Evolutionary conservation across 37 sponge, comb jelly and placozoan genomes (phyloP).

Genomic region (Chondrilla cf. caribensis): DNA sequence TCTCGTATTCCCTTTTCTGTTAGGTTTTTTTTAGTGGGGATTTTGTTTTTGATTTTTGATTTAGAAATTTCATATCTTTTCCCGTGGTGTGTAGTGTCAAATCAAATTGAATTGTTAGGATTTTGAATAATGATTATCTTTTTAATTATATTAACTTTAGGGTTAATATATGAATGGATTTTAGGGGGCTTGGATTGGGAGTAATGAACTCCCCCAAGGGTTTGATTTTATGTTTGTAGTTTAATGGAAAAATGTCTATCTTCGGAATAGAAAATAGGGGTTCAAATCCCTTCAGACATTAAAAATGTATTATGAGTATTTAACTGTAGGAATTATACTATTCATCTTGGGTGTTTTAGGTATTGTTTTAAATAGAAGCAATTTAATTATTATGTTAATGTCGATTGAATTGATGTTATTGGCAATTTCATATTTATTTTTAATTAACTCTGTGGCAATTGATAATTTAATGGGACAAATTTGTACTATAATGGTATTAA

Average conservation of each 20-base stretch:
- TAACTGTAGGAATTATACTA: conserved; percentile 47
- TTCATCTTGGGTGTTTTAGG: conserved; percentile 66
- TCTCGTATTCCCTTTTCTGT: conserved; percentile 81
- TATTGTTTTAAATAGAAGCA: conserved; percentile 71
- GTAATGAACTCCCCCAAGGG: conserved; percentile 29
- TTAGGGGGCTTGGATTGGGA: conserved; percentile 71
- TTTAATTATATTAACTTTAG: conserved; percentile 63
- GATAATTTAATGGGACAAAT: conserved; percentile 58
- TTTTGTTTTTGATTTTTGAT: conserved; percentile 83
- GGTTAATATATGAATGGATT: conserved; percentile 63
- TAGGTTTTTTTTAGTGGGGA: conserved; percentile 81
- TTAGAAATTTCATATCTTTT: conserved; percentile 75
- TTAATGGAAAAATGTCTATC: conserved; percentile 61
- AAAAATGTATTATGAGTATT: conserved; percentile 42
- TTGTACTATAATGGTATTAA: conserved; percentile 70
- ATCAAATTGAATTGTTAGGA: conserved; percentile 49
- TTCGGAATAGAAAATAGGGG: conserved; percentile 65
- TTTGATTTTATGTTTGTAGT: conserved; percentile 39
- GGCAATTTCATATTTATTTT: conserved; percentile 57
- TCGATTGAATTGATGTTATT: conserved; percentile 79
- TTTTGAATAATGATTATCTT: conserved; percentile 58
- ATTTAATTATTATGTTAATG: conserved; percentile 77
- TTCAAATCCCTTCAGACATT: conserved; percentile 56
- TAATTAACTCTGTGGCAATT: conserved; percentile 43
- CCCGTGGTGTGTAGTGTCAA: conserved; percentile 39